Base-by-base conservation (phyloP, 2,888 invertebrate genomes). In the Labia minor region DNA sequence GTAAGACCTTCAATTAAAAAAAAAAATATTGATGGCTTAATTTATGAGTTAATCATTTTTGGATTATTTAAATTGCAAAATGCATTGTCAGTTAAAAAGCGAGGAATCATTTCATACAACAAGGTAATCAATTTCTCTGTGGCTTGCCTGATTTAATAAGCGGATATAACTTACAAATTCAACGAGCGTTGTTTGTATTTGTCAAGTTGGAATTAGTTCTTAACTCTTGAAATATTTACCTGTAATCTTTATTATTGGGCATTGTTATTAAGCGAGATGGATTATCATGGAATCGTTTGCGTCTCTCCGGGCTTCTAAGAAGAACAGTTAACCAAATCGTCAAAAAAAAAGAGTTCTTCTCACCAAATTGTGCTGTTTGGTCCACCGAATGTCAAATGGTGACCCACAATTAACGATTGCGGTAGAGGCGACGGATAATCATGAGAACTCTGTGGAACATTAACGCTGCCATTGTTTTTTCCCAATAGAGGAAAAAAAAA, bases 271-370 rank as follows among this genome's bases (percentile, higher is more conserved):
- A 49, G 49, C 14, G 49, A 49, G 49, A 49, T 49, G 16, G 14
- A 49, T 49, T 49, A 16, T n/a, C 16, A 8, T 26, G 26, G 26
- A 26, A 26, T 26, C 4, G 26, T 26, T 26, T 26, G 26, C 26
- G 4, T 26, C 8, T 26, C 26, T 26, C 8, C 4, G 8, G 8
- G 26, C 8, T 26, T 26, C 26, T 6, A 26, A 26, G 67, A 67
- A 65, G 62, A 63, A 63, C 66, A 66, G 37, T 66, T 63, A 19
- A 37, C 63, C 20, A 37, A 61, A 20, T 66, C 69, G 68, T 67
- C 10, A 37, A 62, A 67, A 67, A 64, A 66, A 68, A 67, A 68
- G 67, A 67, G 67, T 26, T 6, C 26, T 26, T 26, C 26, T 26
- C 26, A 26, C 26, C 26, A 26, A 26, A 26, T 2, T 49, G 49